Evolutionary conservation across 1,140 invertebrate species (phyloP).

Genomic region (Diploscapter pachys): DNA sequence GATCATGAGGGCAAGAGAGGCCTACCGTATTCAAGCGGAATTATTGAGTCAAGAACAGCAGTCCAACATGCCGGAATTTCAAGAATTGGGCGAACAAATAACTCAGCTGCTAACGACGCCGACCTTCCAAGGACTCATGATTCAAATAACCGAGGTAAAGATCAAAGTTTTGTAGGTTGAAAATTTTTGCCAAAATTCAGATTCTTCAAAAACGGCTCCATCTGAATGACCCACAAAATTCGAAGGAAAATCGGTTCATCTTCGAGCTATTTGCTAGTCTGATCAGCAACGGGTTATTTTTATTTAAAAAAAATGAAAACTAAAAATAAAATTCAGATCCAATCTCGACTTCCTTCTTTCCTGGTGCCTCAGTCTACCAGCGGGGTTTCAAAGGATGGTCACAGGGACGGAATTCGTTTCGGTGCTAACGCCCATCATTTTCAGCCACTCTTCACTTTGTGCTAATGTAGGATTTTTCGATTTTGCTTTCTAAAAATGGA

Average conservation of each 20-base stretch:
- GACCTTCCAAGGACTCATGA: conserved; percentile 5
- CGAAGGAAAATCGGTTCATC: not conserved
- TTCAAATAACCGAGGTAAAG: conserved; percentile 2
- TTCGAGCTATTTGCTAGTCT: conserved; percentile 16
- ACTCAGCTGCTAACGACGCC: not conserved
- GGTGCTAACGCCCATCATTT: not conserved
- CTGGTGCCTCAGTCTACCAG: not conserved
- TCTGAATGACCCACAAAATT: not conserved
- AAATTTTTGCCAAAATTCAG: not conserved
- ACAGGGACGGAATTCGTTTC: conserved; percentile 9
- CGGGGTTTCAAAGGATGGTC: not conserved
- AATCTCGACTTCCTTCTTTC: not conserved
- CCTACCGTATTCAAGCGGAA: not conserved
- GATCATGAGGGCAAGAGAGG: not conserved
- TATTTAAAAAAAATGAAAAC: not conserved
- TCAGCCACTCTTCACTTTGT: conserved; percentile 1
- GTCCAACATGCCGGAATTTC: too few species aligned
- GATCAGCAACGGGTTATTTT: not conserved
- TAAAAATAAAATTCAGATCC: not conserved
- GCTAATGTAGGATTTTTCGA: not conserved
- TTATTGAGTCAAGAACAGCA: too few species aligned
- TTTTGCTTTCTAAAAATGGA: not conserved
- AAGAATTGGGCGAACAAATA: too few species aligned
- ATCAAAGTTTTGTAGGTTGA: not conserved
- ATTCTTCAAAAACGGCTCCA: not conserved